Base-by-base conservation (phyloP, 2,113 vertebrate species). In the Grammomys surdaster region DNA sequence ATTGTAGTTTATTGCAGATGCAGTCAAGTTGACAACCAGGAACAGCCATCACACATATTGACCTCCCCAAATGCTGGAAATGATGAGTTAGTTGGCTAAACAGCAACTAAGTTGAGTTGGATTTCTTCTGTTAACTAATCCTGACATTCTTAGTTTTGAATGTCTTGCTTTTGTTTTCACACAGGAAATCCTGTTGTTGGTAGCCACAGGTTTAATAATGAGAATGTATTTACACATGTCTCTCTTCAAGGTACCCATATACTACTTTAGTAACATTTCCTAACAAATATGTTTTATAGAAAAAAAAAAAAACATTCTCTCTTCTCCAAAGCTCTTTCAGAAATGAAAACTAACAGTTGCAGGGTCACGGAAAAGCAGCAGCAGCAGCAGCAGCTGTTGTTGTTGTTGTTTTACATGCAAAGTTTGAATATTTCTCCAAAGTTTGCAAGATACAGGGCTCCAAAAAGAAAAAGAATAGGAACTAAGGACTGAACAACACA, bases 171-270 rank as follows among this genome's bases (percentile, higher is more conserved):
- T 96, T 58, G 22, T 96, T 95, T 93, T 84, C 75, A 86, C 70
- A 86, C 40, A 92, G 26, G 72, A 95, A 95, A 84, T 95, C 56
- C 60, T 95, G 31, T 93, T 97, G 54, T 40, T 84, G 26, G 28
- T 84, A 94, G 91, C 96, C 93, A 95, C 26, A 89, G 28, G 81
- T 92, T 91, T 88, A 96, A n/a, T 91, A 82, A 95, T 48, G 92
- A 69, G 88, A 69, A 76, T 89, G 63, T 96, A 93, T 96, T 96
- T 94, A 89, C 93, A 80, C 93, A 94, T 16, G 82, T 70, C 31
- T 89, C 63, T 95, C 90, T 92, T 87, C 72, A 96, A 97, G 82
- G 78, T 75, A 51, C 28, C 89, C 28, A 14, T 84, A 13, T 51
- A 88, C 33, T 91, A n/a, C n/a, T n/a, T 86, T 72, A 72, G 46